phyloP scores from a whole-genome alignment of 2,113 vertebrate genomes.

The Microtus pennsylvanicus region DNA sequence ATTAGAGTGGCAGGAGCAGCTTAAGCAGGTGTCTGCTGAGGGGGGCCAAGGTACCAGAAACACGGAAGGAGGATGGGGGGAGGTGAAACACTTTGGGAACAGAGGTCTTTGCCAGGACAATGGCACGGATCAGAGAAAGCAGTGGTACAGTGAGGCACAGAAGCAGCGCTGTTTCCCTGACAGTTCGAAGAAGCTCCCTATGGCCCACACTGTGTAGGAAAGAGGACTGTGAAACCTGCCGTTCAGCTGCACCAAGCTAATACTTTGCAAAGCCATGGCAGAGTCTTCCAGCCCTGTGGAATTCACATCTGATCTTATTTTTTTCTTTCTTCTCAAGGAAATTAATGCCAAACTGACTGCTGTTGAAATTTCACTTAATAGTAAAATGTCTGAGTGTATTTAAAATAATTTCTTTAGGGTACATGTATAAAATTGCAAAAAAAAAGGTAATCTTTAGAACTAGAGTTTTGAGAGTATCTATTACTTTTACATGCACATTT shows the following conservation, averaged over 20 bases:
- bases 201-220: not conserved
- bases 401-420: not conserved
- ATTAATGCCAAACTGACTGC: not conserved
- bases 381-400: slow-evolving; percentile 19
- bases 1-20: not conserved
- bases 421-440: not conserved
- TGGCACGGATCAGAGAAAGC: not conserved
- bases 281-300: not conserved
- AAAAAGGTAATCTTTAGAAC: not conserved
- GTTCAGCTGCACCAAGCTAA: not conserved
- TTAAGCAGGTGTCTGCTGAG: not conserved
- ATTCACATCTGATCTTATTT: not conserved
- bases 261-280: not conserved
- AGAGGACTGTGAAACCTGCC: not conserved
- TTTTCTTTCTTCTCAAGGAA: slow-evolving; percentile 3
- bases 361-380: slow-evolving; percentile 46
- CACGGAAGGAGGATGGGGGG: not conserved
- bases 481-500: slow-evolving; percentile 6
- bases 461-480: not conserved
- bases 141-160: too few species aligned
- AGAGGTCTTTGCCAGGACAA: not conserved
- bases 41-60: not conserved
- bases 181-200: not conserved
- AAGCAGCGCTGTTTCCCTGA: not conserved
- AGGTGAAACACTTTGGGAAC: rapidly evolving